Conservation (phyloP, 2,888 invertebrate genomes). For the Nycteola revayana region DNA sequence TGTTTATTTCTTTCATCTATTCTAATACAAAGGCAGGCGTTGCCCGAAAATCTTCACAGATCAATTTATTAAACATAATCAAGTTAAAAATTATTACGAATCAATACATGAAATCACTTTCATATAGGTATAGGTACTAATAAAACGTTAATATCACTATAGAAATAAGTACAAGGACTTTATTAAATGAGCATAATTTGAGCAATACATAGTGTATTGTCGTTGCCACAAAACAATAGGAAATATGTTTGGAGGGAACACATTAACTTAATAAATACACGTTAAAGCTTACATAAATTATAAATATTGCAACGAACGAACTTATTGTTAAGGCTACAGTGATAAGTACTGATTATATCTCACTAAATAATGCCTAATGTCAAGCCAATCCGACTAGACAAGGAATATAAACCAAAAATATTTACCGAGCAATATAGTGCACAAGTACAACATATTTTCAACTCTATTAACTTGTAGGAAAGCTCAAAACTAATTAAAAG, state of each 20-base stretch:
- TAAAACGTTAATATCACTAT: constrained; percentile 47
- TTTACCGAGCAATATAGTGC: too few species aligned
- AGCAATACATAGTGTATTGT: constrained; percentile 76
- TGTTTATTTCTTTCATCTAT: constrained; percentile 73
- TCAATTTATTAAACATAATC: constrained; percentile 49
- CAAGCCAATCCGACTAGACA: neutral
- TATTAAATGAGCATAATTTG: constrained; percentile 72
- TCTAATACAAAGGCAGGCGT: constrained; percentile 61
- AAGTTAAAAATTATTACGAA: constrained; percentile 24
- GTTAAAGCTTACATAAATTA: constrained; percentile 58
- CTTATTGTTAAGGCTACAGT: constrained; percentile 40
- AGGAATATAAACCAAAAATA: too few species aligned
- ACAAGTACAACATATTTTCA: too few species aligned
- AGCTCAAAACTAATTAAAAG: too few species aligned
- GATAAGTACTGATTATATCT: constrained; percentile 35
- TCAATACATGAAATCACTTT: constrained; percentile 22
- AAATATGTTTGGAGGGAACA: constrained; percentile 53
- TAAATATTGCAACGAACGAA: constrained; percentile 60
- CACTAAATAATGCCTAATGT: constrained; percentile 30
- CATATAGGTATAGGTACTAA: constrained; percentile 37
- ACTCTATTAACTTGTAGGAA: too few species aligned
- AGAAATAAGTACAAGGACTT: constrained; percentile 48
- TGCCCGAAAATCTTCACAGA: constrained; percentile 59
- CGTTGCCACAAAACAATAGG: constrained; percentile 53
- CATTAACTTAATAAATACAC: constrained; percentile 41